Conservation (phyloP, 2,797 vertebrate genomes). For the Sebastes flavidus region DNA sequence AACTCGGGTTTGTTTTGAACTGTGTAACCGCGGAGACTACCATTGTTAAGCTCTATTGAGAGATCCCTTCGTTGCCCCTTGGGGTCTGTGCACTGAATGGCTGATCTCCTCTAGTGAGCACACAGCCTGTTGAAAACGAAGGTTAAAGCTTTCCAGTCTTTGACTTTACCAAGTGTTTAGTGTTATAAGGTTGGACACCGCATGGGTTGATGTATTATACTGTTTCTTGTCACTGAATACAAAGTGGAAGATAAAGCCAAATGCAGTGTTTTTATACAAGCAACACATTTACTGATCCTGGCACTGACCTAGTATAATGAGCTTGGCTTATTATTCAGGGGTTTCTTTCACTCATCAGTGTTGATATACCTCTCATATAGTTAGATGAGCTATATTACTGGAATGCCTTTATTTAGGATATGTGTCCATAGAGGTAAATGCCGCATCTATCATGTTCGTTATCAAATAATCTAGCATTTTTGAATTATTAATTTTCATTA, state of each 20-base stretch:
- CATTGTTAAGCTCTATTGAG: conserved; percentile 57
- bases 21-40: conserved; percentile 55
- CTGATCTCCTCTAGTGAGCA: conserved; percentile 9
- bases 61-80: conserved; percentile 34
- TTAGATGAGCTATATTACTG: not conserved
- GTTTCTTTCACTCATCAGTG: not conserved
- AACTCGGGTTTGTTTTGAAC: conserved; percentile 74
- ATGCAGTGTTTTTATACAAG: not conserved
- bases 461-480: not conserved
- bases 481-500: too few species aligned
- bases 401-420: not conserved
- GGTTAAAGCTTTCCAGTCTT: not conserved
- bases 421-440: not conserved
- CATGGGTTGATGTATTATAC: not conserved
- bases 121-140: conserved; percentile 34
- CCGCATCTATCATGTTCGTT: not conserved
- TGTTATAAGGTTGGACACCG: not conserved
- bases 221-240: not conserved
- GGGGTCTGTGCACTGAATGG: conserved; percentile 35
- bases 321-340: not conserved
- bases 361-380: not conserved
- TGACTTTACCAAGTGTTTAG: not conserved
- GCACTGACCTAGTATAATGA: not conserved
- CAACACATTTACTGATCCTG: not conserved
- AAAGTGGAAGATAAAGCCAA: not conserved